Evolutionary conservation across 2,113 vertebrate species (phyloP), one percentile per base, ranked within the genome.

Genomic region (Deroptyus accipitrinus): DNA sequence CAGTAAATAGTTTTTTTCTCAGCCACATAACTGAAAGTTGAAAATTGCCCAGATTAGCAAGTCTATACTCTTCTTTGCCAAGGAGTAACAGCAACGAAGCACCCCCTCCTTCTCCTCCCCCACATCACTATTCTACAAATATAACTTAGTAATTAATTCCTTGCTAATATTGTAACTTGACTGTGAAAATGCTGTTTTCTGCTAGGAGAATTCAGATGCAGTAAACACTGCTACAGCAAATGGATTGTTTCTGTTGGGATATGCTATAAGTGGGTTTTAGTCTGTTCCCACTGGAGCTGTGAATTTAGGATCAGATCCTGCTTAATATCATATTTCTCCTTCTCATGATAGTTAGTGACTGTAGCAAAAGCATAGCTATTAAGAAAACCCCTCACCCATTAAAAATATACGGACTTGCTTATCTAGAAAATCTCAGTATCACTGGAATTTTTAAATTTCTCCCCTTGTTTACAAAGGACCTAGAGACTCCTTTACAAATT

Each of bases 281-380:
- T 86, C 17, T 15, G 76, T 80, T 95, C 91, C 91, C 92, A 77
- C 72, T 62, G 90, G 89, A 93, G 75, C 75, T 75, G 52, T 94
- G 94, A 96, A 91, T 91, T 94, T 96, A 94, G 86, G 74, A 96
- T 92, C 94, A 94, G 77, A 94, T 90, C 83, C 77, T 74, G 80
- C 77, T 95, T 94, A 94, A 89, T 94, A 96, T 95, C 80, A 46
- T 92, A 76, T 94, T 95, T 96, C 94, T 94, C 80, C 92, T 96
- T 90, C 94, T 94, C 57, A 10, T 94, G 88, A 79, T 95, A 76
- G 68, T 95, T 93, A 84, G 20, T 92, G 68, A 77, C 88, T 78
- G 61, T 28, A 86, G 88, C 59, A 91, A 79, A 93, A 94, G n/a
- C 20, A 59, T 13, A 79, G 25, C 31, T 66, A 84, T 82, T 93